Evolutionary conservation across 1,140 invertebrate genomes (phyloP), one percentile per base, ranked within the genome.

Genomic region (Drosophila ironensis): DNA sequence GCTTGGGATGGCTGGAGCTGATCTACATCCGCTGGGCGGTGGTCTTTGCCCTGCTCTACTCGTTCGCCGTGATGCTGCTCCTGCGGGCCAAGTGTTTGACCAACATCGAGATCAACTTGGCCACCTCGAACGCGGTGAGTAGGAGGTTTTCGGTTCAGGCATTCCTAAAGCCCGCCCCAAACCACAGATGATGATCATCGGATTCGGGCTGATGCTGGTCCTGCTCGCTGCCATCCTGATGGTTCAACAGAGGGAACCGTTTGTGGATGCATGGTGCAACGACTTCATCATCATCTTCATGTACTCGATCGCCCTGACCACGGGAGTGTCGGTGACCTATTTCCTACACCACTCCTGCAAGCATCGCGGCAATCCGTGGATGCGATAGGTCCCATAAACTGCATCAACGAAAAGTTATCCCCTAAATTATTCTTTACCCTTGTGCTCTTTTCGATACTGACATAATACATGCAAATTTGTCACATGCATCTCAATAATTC

Each of bases 21-120:
- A 59, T 64, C 48, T 72, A 63, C n/a, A 64, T 76, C 33, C 74
- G 71, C 16, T 78, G 74, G 74, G 59, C 61, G 0, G 24, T 78
- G 24, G 68, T 75, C 6, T n/a, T 78, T 12, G 71, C 72, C 20
- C 52, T 78, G 38, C 33, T 67, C 35, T 78, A 75, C 28, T 61
- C 47, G 5, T 75, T 75, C 30, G 20, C 51, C 1, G 48, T 68
- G 5, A 67, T 74, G 51, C 14, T 71, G 1, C 33, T 77, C 1
- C 60, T 74, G 9, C 51, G 74, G 4, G 74, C 72, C 20, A 63
- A 77, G 19, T 74, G 61, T 22, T 20, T 77, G 47, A 66, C 42
- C 27, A 52, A 72, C 47, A 61, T 74, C 4, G 42, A 77, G 6
- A 77, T 77, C 3, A 77, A 53, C 44, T 40, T 56, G 41, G 35